phyloP scores from a whole-genome alignment of 2,113 vertebrate species.

The Hassar affinis region DNA sequence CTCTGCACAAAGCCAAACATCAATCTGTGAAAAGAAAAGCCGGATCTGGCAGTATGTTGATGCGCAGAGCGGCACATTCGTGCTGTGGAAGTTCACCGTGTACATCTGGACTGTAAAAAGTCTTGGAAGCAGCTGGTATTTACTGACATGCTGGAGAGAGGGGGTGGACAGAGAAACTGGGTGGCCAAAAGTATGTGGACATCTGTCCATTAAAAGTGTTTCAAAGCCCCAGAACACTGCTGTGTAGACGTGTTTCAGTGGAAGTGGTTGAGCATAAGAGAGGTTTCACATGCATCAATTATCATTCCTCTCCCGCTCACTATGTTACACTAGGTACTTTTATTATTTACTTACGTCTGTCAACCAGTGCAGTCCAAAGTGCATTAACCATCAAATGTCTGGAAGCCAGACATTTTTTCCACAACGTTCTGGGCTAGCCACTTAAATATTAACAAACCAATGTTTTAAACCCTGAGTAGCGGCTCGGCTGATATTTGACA shows the following conservation, averaged over 20 bases:
- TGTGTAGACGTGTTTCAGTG: neutral
- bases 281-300: neutral
- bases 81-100: slow-evolving; percentile 19
- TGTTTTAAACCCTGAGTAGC: neutral
- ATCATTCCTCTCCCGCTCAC: neutral
- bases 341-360: slow-evolving; percentile 30
- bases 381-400: neutral
- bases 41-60: neutral
- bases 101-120: neutral
- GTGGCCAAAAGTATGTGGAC: neutral
- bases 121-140: neutral
- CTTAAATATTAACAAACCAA: neutral
- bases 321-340: neutral
- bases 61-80: neutral
- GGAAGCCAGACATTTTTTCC: neutral
- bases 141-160: neutral
- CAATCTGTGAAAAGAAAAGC: neutral
- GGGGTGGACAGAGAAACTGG: neutral
- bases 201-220: neutral
- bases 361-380: slow-evolving; percentile 42
- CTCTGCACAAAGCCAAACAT: neutral
- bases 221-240: neutral
- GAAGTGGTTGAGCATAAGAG: neutral
- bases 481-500: neutral
- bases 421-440: neutral